A percentile compares a stretch with the other conserved stretches of the same genome.
Conservation (phyloP, 2,888 invertebrate species). For the Agrypnus murinus region DNA sequence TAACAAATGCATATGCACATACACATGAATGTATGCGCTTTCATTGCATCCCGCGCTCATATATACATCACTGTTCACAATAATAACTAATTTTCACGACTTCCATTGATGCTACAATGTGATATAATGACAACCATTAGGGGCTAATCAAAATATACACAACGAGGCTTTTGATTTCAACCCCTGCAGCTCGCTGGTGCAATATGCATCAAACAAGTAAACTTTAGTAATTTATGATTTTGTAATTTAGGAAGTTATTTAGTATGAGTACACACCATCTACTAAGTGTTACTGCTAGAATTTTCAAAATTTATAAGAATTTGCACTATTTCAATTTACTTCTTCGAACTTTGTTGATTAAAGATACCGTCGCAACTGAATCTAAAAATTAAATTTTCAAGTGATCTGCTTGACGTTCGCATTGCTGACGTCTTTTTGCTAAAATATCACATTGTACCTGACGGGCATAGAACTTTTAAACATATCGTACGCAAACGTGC, state of each 20-base stretch:
- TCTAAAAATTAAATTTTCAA: slow-evolving; percentile 35
- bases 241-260: slow-evolving; percentile 14
- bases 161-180: slow-evolving; percentile 42
- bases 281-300: too few species aligned
- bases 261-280: too few species aligned
- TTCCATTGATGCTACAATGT: slow-evolving; percentile 66
- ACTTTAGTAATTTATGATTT: slow-evolving; percentile 33
- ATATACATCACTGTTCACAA: slow-evolving; percentile 63
- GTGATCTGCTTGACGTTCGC: slow-evolving; percentile 32
- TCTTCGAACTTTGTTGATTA: slow-evolving; percentile 23
- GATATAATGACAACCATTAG: slow-evolving; percentile 61
- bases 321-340: too few species aligned
- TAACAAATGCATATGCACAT: slow-evolving; percentile 13
- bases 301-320: too few species aligned
- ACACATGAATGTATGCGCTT: slow-evolving; percentile 52
- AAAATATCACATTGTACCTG: slow-evolving; percentile 34
- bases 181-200: slow-evolving; percentile 35
- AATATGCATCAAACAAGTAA: slow-evolving; percentile 42
- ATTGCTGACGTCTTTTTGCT: slow-evolving; percentile 35
- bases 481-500: slow-evolving; percentile 9
- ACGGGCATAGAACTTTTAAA: slow-evolving; percentile 21
- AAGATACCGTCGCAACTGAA: slow-evolving; percentile 25
- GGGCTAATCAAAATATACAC: slow-evolving; percentile 49
- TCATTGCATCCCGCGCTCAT: slow-evolving; percentile 52
- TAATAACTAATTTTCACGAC: slow-evolving; percentile 70